Base-by-base conservation (phyloP, 2,113 vertebrate genomes). In the Solea solea region DNA sequence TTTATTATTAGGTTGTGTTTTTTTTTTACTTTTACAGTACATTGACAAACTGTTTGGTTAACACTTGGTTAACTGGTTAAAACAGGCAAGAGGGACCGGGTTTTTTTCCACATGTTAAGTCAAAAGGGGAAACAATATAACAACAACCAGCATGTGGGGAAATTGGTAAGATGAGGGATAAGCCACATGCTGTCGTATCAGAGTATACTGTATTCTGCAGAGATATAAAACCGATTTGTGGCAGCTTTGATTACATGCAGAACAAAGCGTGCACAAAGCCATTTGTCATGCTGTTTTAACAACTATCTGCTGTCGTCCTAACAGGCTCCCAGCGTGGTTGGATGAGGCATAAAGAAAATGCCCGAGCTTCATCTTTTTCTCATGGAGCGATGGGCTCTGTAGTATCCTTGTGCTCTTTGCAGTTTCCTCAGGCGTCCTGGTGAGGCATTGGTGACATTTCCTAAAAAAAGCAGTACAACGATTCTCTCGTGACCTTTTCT, bases 271-370 rank as follows among this genome's bases (percentile, higher is more conserved):
- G 45, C 48, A 25, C 52, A 28, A 16, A 28, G 58, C 41, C 21
- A 6, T 76, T 67, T 49, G 49, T 62, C 73, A 13, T 14, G 51
- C 41, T 68, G 74, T 57, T 81, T 64, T 70, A 88, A 79, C 64
- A 58, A 41, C 42, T 64, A 65, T 74, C 13, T 81, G 63, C 52
- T 76, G 57, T 77, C 69, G 0, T 80, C 48, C 60, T 56, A n/a
- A 27, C 76, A 94, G 93, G 94, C 94, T 76, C 94, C 94, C 73
- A 94, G 94, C 72, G 90, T 95, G 65, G 92, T 94, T 5, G 94
- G 94, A 91, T 95, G 94, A 94, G 69, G 85, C 71, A 95, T 95
- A 82, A 95, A 95, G 91, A 94, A 94, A 71, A 88, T 93, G 91
- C 94, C 94, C 0, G 93, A 92, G 82, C 92, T 94, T 79, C 74